phyloP scores from a whole-genome alignment of 53 echinoderm and acorn worm genomes.

The Henricia sp. region DNA sequence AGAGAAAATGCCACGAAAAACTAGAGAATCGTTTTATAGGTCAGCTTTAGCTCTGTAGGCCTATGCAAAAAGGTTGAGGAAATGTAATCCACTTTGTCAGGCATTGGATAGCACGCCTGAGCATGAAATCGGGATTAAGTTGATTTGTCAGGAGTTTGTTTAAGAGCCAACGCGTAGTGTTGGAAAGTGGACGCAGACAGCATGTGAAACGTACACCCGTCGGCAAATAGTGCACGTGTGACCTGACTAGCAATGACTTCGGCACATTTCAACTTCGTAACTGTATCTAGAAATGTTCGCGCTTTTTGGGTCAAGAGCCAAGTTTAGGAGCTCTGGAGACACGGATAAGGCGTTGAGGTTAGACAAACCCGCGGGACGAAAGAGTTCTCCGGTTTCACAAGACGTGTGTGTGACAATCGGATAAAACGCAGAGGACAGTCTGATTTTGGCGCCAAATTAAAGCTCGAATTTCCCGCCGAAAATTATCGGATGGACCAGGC shows the following conservation, averaged over 20 bases:
- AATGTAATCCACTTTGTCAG: conserved; percentile 36
- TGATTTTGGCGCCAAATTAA: conserved; percentile 16
- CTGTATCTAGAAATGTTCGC: background rate
- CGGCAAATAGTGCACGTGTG: background rate
- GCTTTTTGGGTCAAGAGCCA: background rate
- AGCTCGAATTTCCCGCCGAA: background rate
- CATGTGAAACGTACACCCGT: background rate
- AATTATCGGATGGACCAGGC: too few species aligned
- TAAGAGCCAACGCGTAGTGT: background rate
- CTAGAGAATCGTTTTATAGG: conserved; percentile 46
- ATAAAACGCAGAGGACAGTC: background rate
- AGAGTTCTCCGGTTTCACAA: conserved; percentile 13
- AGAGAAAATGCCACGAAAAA: background rate
- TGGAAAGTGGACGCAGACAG: background rate
- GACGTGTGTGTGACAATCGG: background rate
- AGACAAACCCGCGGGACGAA: conserved; percentile 10
- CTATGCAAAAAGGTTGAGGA: background rate
- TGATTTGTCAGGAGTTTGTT: background rate
- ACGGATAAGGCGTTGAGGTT: background rate
- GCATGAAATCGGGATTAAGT: background rate
- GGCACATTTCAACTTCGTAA: background rate
- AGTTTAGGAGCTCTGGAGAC: background rate
- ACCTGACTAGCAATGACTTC: background rate
- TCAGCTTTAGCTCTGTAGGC: background rate
- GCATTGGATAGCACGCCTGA: background rate